Evolutionary conservation across 2,888 invertebrate genomes (phyloP).

Genomic region (Drosophila hamatofila): DNA sequence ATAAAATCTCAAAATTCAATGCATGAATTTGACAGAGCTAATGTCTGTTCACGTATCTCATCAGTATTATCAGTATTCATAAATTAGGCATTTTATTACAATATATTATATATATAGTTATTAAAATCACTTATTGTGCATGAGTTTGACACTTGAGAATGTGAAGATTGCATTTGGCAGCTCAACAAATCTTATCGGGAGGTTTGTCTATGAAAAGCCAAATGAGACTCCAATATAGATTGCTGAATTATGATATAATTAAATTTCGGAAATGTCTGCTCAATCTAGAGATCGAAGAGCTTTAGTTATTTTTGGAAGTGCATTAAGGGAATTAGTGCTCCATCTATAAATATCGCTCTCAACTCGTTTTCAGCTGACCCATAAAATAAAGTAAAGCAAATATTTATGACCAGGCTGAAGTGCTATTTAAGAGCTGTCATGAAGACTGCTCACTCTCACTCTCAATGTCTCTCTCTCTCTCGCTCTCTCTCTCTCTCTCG

Average conservation of each 20-base stretch:
- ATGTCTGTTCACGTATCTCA: background rate
- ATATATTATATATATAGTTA: background rate
- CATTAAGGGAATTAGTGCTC: constrained; percentile 23
- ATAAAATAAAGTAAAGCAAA: constrained; percentile 36
- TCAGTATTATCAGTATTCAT: constrained; percentile 21
- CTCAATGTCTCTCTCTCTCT: background rate
- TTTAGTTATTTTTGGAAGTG: constrained; percentile 38
- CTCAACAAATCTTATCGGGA: constrained; percentile 21
- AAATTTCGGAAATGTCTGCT: constrained; percentile 1
- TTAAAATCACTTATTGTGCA: constrained; percentile 20
- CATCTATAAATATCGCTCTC: constrained; percentile 39
- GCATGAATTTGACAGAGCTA: constrained; percentile 3
- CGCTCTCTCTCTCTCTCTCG: background rate
- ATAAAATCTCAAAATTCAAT: constrained; percentile 29
- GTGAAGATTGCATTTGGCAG: constrained; percentile 39
- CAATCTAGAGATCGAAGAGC: constrained; percentile 10
- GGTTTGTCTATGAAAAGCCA: background rate
- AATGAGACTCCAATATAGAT: background rate
- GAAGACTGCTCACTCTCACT: background rate
- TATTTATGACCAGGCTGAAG: constrained; percentile 34
- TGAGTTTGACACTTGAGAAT: constrained; percentile 17
- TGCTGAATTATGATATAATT: constrained; percentile 12
- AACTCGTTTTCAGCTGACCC: constrained; percentile 43
- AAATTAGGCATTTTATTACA: constrained; percentile 27
- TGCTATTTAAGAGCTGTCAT: constrained; percentile 20